Evolutionary conservation across 2,888 invertebrate species (phyloP).

Genomic region (Nudaria mundana): DNA sequence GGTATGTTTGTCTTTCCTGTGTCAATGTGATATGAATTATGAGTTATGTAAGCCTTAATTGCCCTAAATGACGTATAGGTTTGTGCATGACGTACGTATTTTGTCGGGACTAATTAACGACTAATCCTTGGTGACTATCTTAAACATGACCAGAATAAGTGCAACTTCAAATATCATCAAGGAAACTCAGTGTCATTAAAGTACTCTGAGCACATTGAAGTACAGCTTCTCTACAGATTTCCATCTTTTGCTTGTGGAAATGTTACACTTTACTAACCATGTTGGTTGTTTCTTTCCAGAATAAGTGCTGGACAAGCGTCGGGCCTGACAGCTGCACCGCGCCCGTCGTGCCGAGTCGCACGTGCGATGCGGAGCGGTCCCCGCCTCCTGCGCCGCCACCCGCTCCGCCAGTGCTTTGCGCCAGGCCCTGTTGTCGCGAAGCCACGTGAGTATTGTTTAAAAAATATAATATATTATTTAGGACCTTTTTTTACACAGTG

Average conservation of each 20-base stretch:
- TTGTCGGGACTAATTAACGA: too few species aligned
- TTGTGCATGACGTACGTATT: not conserved
- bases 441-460: conserved; percentile 70
- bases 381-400: conserved; percentile 71
- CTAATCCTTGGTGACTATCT: too few species aligned
- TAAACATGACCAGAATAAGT: too few species aligned
- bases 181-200: too few species aligned
- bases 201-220: too few species aligned
- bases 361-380: conserved; percentile 80
- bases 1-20: conserved; percentile 3
- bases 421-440: conserved; percentile 70
- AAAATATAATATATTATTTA: too few species aligned
- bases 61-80: not conserved
- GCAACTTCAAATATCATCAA: too few species aligned
- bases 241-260: not conserved
- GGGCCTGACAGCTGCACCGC: conserved; percentile 71
- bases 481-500: too few species aligned
- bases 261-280: conserved; percentile 1
- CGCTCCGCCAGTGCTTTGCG: conserved; percentile 65
- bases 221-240: too few species aligned
- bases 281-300: conserved; percentile 44
- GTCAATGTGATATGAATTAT: not conserved
- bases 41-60: not conserved
- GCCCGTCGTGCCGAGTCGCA: conserved; percentile 74
- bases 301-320: conserved; percentile 69